Evolutionary conservation across 92 coral and sea anemone genomes (phyloP).

Genomic region (Epizoanthus scotinus): DNA sequence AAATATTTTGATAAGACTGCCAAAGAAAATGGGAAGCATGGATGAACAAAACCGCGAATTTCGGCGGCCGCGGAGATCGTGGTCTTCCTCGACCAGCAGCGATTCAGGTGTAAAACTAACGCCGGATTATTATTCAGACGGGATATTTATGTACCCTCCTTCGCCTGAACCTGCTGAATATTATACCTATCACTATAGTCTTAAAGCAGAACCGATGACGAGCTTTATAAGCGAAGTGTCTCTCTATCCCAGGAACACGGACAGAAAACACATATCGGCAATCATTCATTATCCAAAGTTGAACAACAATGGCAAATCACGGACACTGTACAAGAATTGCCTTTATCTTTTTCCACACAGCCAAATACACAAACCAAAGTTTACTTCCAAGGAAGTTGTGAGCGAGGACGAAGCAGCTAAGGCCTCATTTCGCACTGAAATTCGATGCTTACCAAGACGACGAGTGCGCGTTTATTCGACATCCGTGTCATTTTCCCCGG

Average conservation of each 20-base stretch:
- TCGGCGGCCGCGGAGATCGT: conserved; percentile 15
- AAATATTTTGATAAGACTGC: conserved; percentile 30
- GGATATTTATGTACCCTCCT: conserved; percentile 42
- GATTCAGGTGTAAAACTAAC: conserved; percentile 39
- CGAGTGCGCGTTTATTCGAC: conserved; percentile 52
- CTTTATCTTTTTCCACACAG: conserved; percentile 69
- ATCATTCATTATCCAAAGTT: conserved; percentile 63
- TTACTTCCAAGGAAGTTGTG: conserved; percentile 47
- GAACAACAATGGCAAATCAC: conserved; percentile 56
- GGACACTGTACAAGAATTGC: conserved; percentile 60
- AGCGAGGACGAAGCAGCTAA: conserved; percentile 45
- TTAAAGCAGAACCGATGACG: conserved; percentile 47
- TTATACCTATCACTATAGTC: conserved; percentile 65
- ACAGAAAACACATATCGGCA: conserved; percentile 65
- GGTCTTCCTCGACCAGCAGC: conserved; percentile 37
- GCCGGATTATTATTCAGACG: conserved; percentile 60
- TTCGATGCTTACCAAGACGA: conserved; percentile 56
- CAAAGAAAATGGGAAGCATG: not conserved
- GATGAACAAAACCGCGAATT: conserved; percentile 19
- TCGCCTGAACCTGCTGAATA: conserved; percentile 58
- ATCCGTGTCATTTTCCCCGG: conserved; percentile 55
- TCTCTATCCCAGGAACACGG: conserved; percentile 65
- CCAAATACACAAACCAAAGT: conserved; percentile 44
- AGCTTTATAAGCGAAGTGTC: conserved; percentile 57
- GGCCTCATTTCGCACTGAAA: conserved; percentile 53